Base-by-base conservation (phyloP, 1,140 invertebrate genomes). In the Phortica variegata region DNA sequence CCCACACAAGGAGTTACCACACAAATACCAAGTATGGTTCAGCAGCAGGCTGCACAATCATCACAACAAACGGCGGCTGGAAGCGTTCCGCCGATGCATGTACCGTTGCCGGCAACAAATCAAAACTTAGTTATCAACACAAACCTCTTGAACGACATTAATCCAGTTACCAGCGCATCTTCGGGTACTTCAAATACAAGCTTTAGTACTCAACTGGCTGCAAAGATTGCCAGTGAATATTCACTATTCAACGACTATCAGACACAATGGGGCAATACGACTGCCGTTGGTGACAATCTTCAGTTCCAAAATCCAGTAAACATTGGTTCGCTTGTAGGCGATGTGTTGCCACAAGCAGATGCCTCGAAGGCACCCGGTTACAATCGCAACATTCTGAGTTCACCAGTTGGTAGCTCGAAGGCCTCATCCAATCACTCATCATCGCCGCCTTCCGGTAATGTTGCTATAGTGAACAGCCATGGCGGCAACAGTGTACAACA, bases 341-440 rank as follows among this genome's bases (percentile, higher is more conserved):
- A 81, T 61, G 79, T 80, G 37, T 79, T 81, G 21, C 82, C 80
- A 38, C 71, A 85, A 65, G 86, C 86, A 3, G 89, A 91, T 76
- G 85, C 85, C 7, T 84, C 88, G 0, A 90, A 91, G 76, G 89
- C 90, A 17, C 89, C 89, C 1, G 89, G 89, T 9, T 92, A 90
- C 68, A 81, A 88, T 61, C 83, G 84, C 21, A 82, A 79, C 33
- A 79, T 83, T 8, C 81, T 87, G 48, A 87, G 85, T 61, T 89
- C 88, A 0, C 86, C 87, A 0, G 85, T 88, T 7, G 70, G 70
- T 26, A 85, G 84, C 32, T 83, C 81, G 3, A 85, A 85, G 54
- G 79, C 83, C 5, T 81, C 81, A 15, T 80, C 75, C 47, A 80
- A 78, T 54, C 81, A 76, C 56, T 80, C 79, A 34, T 79, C 77